phyloP scores from a whole-genome alignment of 2,888 invertebrate genomes.

The Cremastinae sp. region DNA sequence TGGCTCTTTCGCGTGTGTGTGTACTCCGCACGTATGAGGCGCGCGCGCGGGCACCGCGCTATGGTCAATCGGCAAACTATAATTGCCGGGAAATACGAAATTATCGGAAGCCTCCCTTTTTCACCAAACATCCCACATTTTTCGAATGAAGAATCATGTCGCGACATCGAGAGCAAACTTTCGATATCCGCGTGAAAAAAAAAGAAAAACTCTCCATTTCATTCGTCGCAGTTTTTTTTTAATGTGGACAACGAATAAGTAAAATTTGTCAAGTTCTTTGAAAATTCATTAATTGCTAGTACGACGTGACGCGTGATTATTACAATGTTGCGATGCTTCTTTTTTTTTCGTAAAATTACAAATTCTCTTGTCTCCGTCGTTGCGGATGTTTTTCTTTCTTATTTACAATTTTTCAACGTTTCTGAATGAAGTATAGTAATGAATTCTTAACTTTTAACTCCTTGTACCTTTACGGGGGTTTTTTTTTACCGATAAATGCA shows the following conservation, averaged over 20 bases:
- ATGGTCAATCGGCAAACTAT: constrained; percentile 16
- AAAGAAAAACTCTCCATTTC: neutral
- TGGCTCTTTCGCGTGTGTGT: neutral
- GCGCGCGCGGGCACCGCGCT: neutral
- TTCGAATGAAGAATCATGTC: neutral
- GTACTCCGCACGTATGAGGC: neutral
- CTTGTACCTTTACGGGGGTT: neutral
- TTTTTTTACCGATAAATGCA: constrained; percentile 21
- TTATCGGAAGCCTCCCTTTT: neutral
- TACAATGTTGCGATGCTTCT: constrained; percentile 32
- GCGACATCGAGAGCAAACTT: no score
- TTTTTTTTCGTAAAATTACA: constrained; percentile 1
- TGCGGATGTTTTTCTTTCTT: constrained; percentile 17
- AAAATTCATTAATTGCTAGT: constrained; percentile 22
- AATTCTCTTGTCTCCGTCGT: constrained; percentile 2
- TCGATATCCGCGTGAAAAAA: no score
- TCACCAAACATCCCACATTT: neutral
- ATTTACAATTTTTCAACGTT: constrained; percentile 33
- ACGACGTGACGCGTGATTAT: constrained; percentile 24
- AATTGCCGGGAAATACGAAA: constrained; percentile 47
- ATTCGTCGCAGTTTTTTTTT: constrained; percentile 31
- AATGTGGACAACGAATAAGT: constrained; percentile 20
- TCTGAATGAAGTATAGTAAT: constrained; percentile 1
- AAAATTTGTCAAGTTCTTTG: constrained; percentile 9
- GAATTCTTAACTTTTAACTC: neutral